phyloP scores from a whole-genome alignment of 2,888 invertebrate genomes.

The Priapulus caudatus region DNA sequence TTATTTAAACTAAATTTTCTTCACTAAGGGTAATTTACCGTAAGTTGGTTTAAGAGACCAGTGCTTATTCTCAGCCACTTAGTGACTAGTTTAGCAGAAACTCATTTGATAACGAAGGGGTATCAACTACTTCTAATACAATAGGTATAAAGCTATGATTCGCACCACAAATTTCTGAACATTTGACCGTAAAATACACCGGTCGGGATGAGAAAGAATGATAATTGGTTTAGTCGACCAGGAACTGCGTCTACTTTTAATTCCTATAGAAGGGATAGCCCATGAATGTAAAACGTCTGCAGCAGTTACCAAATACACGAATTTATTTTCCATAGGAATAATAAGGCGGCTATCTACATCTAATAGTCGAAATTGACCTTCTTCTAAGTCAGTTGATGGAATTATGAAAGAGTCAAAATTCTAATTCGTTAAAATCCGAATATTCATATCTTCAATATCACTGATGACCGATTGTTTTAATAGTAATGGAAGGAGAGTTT shows the following conservation, averaged over 20 bases:
- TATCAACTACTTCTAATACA: constrained; percentile 42
- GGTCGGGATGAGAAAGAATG: constrained; percentile 49
- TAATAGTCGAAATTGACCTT: constrained; percentile 30
- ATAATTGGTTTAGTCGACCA: constrained; percentile 42
- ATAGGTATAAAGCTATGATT: constrained; percentile 70
- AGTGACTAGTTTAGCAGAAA: no score
- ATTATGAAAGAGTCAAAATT: constrained; percentile 37
- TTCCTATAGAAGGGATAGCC: constrained; percentile 34
- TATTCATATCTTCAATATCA: constrained; percentile 38
- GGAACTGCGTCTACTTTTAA: constrained; percentile 41
- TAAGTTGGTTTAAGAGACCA: constrained; percentile 60
- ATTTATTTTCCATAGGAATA: constrained; percentile 28
- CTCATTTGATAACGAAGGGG: background rate
- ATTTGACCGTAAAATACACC: constrained; percentile 60
- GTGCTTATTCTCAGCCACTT: constrained; percentile 56
- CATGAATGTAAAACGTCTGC: constrained; percentile 41
- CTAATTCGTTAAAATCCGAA: constrained; percentile 29
- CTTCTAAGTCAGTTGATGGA: constrained; percentile 24
- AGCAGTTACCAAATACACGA: constrained; percentile 33
- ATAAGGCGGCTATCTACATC: constrained; percentile 35
- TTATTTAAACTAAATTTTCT: constrained; percentile 43
- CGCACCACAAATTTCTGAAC: constrained; percentile 67
- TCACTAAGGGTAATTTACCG: no score
- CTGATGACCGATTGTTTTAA: constrained; percentile 35
- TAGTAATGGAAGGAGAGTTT: constrained; percentile 24